phyloP scores from a whole-genome alignment of 2,113 vertebrate genomes.

The Egretta garzetta region DNA sequence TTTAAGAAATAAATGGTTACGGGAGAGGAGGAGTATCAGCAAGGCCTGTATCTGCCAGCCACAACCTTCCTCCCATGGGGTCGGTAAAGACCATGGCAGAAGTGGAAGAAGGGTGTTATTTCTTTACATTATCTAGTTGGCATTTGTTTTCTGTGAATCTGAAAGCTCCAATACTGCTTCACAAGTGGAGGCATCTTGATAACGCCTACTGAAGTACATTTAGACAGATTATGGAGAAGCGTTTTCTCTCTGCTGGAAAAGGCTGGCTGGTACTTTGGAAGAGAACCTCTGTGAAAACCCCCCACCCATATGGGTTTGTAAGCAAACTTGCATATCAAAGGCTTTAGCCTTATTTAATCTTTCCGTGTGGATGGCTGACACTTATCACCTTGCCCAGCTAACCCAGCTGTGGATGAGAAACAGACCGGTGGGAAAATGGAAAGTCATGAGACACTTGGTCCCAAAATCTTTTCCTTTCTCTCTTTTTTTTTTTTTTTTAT shows the following conservation, averaged over 20 bases:
- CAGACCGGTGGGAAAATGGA: background rate
- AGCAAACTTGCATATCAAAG: background rate
- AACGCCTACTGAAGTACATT: background rate
- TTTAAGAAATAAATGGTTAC: background rate
- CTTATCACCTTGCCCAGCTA: background rate
- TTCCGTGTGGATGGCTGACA: background rate
- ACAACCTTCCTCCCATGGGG: background rate
- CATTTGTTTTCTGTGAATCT: background rate
- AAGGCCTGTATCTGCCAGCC: background rate
- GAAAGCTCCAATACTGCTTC: background rate
- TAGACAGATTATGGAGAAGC: background rate
- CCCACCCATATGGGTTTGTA: background rate
- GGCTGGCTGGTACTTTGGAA: background rate
- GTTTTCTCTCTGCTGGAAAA: background rate
- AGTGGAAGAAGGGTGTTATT: background rate
- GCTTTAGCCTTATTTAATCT: background rate
- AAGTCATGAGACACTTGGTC: background rate
- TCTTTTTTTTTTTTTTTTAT: fast-evolving
- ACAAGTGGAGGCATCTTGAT: background rate
- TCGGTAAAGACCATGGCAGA: background rate
- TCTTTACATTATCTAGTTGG: background rate
- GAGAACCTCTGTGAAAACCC: background rate
- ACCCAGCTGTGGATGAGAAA: background rate
- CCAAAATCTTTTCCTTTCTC: background rate
- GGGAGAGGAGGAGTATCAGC: background rate